Percentiles rank a stretch among this genome's conserved stretches.
Evolutionary conservation across 2,113 vertebrate genomes (phyloP).

Genomic region (Corythornis madagascariensis): DNA sequence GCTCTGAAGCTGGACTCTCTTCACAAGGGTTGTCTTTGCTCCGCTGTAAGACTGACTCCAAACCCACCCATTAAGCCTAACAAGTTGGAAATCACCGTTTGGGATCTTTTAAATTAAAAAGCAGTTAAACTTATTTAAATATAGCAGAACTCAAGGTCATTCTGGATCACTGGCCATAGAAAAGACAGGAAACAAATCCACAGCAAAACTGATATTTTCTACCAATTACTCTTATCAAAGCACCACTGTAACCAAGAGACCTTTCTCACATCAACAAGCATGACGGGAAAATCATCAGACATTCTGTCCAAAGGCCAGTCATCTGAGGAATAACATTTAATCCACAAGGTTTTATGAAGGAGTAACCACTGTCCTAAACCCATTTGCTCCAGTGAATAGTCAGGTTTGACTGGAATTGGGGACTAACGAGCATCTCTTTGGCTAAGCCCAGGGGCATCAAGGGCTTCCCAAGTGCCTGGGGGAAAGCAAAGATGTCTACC

Average conservation of each 20-base stretch:
- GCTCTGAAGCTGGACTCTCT: neutral
- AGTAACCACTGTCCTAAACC: neutral
- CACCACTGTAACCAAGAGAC: neutral
- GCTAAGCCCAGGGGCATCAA: rapidly evolving
- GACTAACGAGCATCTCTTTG: neutral
- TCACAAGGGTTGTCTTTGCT: neutral
- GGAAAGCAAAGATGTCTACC: neutral
- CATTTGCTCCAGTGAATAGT: neutral
- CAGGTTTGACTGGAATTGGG: neutral
- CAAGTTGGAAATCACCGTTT: neutral
- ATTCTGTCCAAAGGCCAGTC: neutral
- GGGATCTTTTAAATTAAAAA: neutral
- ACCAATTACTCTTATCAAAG: neutral
- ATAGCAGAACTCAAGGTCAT: neutral
- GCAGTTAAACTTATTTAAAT: neutral
- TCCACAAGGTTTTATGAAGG: neutral
- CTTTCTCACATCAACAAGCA: neutral
- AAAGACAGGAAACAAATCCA: neutral
- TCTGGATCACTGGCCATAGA: neutral
- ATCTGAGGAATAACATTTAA: neutral
- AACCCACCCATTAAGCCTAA: neutral
- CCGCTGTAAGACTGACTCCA: neutral
- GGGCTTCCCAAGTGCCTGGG: neutral
- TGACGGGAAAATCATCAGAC: neutral
- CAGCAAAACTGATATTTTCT: neutral